These are phyloP conservation scores for Microtus pennsylvanicus DNA, from an alignment of 2,113 vertebrate genomes.

Conservation along the genomic window DNA sequence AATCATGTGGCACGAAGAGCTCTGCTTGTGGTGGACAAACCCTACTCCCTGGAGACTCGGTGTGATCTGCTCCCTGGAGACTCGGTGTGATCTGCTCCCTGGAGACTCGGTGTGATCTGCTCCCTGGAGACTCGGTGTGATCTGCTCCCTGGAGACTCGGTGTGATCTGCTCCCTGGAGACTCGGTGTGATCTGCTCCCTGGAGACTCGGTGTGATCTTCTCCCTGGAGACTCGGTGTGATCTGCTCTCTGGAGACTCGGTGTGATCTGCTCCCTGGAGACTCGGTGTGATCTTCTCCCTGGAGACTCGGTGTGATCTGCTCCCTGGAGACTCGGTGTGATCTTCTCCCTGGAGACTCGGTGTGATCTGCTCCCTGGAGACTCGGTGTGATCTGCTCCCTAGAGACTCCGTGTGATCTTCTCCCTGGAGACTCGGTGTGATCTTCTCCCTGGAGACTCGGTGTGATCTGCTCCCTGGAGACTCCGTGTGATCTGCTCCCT, in stretches of 20 bases:
- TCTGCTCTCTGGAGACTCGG: not conserved
- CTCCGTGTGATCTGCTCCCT: not conserved
- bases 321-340: not conserved
- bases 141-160: not conserved
- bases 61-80: not conserved
- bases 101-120: not conserved
- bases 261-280: not conserved
- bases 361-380: not conserved
- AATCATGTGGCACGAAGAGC: not conserved
- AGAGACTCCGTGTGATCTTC: no score
- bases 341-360: not conserved
- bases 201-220: not conserved
- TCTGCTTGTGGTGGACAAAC: not conserved
- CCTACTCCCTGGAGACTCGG: not conserved
- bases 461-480: not conserved
- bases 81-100: not conserved
- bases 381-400: not conserved
- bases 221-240: not conserved
- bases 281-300: not conserved
- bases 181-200: not conserved
- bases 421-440: not conserved
- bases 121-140: not conserved
- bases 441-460: not conserved
- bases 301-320: not conserved
- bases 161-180: not conserved